Evolutionary conservation across 2,113 vertebrate genomes (phyloP), one percentile per base, ranked within the genome.

Genomic region (Carassius gibelio): DNA sequence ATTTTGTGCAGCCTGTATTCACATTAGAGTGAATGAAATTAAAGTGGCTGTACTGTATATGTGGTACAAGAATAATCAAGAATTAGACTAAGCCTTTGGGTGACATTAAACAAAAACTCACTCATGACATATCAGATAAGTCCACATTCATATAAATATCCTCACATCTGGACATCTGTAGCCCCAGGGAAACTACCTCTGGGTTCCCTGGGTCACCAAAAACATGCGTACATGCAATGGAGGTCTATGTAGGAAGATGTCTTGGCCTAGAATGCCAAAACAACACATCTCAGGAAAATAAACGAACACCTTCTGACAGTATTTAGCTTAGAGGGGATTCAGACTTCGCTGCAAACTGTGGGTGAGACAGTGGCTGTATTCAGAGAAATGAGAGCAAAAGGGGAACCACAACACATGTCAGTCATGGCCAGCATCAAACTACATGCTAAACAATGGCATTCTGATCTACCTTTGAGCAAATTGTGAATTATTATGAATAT

Each of bases 301-400:
- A 26, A 89, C 84, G 92, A 94, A 94, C 93, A 83, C 90, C 93
- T 92, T 91, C 90, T 93, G 92, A 93, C 93, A 94, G 91, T 87
- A 92, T 94, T 94, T 94, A 52, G 91, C 94, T 94, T 93, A 93
- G 93, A 92, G 93, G 91, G 91, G 92, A 91, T 93, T 92, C 91
- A 93, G 84, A 92, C 91, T 93, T 91, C 93, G 94, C 94, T 94
- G 90, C 90, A 88, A 89, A 88, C 85, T 79, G 84, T 71, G 48
- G 78, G 72, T 85, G 80, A 90, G 90, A 69, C 62, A 82, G 80
- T 21, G 80, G 62, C 64, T 69, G 26, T 36, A 69, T 69, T 69
- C 59, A 64, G 23, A 10, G 50, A 57, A 34, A 57, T 52, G 26
- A 77, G 26, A 19, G 75, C 45, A 57, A 57, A 52, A 34, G 30